These are phyloP conservation scores for Chaetodon trifascialis DNA, from an alignment of 2,113 vertebrate genomes.

Conservation along the genomic window DNA sequence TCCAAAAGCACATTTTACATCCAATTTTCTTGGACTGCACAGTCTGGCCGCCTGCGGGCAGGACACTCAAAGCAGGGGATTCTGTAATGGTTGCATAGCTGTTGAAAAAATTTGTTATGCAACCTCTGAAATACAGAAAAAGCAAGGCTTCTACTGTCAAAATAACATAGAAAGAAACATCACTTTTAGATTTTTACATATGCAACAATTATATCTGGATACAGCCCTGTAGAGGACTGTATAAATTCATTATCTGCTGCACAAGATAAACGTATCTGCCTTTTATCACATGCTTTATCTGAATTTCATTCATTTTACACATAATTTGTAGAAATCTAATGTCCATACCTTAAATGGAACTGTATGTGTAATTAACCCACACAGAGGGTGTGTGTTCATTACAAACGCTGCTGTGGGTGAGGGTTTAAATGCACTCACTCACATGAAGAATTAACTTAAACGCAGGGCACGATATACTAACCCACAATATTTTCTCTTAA, in stretches of 20 bases:
- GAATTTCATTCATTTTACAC: not conserved
- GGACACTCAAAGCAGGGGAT: constrained; percentile 46
- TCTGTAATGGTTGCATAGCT: constrained; percentile 63
- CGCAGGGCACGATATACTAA: constrained; percentile 14
- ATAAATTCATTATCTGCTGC: not conserved
- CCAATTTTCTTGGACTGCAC: constrained; percentile 50
- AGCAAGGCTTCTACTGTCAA: constrained; percentile 28
- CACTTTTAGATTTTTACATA: not conserved
- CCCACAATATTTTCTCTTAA: constrained; percentile 34
- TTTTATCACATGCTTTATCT: not conserved
- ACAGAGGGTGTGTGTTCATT: not conserved
- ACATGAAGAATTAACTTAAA: constrained; percentile 39
- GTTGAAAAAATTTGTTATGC: constrained; percentile 56
- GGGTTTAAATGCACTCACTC: constrained; percentile 31
- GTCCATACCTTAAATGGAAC: not conserved
- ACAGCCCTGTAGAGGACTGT: not conserved
- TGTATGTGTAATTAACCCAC: not conserved
- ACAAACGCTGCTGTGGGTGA: not conserved
- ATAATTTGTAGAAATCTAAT: not conserved
- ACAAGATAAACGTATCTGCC: not conserved
- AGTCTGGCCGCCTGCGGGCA: constrained; percentile 44
- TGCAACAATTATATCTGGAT: not conserved
- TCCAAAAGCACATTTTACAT: constrained; percentile 67
- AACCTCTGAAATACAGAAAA: constrained; percentile 50
- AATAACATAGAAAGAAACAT: constrained; percentile 21